Percentiles rank a stretch among this genome's conserved stretches.
These are phyloP conservation scores for Drosophila eugracilis DNA, from an alignment of 1,140 invertebrate genomes.

Conservation along the genomic window DNA sequence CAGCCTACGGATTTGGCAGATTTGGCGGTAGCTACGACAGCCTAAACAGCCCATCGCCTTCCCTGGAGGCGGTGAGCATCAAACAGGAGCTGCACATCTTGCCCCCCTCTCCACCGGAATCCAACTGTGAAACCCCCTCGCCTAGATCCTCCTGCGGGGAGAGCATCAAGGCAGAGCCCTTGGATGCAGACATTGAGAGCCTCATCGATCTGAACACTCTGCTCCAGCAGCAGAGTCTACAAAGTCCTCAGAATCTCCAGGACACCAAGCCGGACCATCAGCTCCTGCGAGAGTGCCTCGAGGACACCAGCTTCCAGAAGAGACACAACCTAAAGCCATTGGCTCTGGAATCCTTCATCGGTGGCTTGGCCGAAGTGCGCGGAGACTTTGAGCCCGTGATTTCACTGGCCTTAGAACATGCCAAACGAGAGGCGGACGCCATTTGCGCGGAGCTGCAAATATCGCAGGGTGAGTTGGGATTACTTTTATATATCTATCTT, in stretches of 20 bases:
- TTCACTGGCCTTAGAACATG: conserved; percentile 93
- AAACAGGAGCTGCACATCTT: conserved; percentile 83
- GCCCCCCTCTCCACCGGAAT: conserved; percentile 84
- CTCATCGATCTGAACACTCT: conserved; percentile 81
- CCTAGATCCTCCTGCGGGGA: conserved; percentile 65
- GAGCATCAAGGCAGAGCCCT: conserved; percentile 78
- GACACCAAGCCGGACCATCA: conserved; percentile 88
- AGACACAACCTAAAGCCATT: conserved; percentile 92
- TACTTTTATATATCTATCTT: no score
- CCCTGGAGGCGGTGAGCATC: conserved; percentile 70
- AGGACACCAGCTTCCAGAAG: conserved; percentile 93
- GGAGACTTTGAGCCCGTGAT: conserved; percentile 93
- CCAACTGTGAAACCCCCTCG: conserved; percentile 83
- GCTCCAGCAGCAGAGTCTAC: conserved; percentile 59
- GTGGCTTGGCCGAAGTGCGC: conserved; percentile 86
- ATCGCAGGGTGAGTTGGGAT: conserved; percentile 90
- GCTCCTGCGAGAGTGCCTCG: conserved; percentile 91
- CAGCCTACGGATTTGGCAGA: conserved; percentile 53
- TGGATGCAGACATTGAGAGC: conserved; percentile 77
- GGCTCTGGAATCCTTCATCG: conserved; percentile 86
- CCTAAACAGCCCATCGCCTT: conserved; percentile 78
- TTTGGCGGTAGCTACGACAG: conserved; percentile 69
- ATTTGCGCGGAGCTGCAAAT: conserved; percentile 94
- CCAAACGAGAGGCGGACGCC: conserved; percentile 93
- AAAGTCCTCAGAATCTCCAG: neutral